Evolutionary conservation across 2,113 vertebrate species (phyloP).

Genomic region (Lepidothrix coronata): DNA sequence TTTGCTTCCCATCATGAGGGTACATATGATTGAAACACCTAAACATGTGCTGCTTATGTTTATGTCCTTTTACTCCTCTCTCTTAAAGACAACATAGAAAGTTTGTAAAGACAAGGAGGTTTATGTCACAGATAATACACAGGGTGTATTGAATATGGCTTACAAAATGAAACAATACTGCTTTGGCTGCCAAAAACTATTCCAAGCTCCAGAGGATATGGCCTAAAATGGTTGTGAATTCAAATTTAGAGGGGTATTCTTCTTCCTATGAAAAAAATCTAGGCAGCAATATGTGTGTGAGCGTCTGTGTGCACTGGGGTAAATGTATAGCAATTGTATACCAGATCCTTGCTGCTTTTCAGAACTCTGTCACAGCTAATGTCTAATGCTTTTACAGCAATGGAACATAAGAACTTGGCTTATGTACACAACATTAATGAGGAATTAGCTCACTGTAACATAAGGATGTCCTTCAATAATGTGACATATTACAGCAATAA

Average conservation of each 20-base stretch:
- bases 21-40: background rate
- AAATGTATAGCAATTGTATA: background rate
- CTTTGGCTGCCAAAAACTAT: conserved; percentile 21
- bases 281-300: background rate
- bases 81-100: background rate
- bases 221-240: conserved; percentile 53
- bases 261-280: background rate
- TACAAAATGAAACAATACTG: conserved; percentile 22
- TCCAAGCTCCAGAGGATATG: background rate
- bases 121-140: background rate
- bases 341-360: background rate
- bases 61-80: background rate
- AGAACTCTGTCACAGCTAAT: background rate
- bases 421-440: background rate
- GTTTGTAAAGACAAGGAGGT: background rate
- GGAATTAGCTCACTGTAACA: background rate
- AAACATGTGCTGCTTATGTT: background rate
- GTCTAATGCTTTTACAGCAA: background rate
- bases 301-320: background rate
- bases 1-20: background rate
- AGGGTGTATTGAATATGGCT: background rate
- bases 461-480: background rate
- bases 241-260: background rate
- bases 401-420: background rate
- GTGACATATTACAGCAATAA: background rate